Base-by-base conservation (phyloP, 2,797 vertebrate species). In the Poliocrania exsul region DNA sequence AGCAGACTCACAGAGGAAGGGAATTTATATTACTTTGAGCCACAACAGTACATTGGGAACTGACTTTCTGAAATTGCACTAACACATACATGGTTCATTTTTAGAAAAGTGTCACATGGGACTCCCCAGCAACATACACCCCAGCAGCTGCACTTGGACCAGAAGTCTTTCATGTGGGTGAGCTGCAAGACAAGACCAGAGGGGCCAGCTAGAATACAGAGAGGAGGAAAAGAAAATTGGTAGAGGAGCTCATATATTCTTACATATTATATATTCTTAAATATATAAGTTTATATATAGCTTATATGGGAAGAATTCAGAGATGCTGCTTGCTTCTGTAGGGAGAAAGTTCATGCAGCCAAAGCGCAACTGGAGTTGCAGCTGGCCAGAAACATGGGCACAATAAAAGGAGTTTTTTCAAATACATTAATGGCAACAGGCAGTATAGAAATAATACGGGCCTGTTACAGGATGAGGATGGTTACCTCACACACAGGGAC, bases 21-120 rank as follows among this genome's bases (percentile, higher is more conserved):
- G 21, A 71, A 78, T 64, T 86, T 28, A n/a, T 23, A 38, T n/a
- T 50, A 54, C 35, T 86, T 57, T 86, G 29, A 79, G 26, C 29
- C 33, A 38, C 23, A 74, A 21, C n/a, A 50, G 15, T 42, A 64
- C 37, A 47, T 1, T 0, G 0, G n/a, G 25, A 88, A 61, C 4
- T 3, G 57, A 65, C 58, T 60, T 86, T 78, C 51, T 88, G 62
- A 64, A 89, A 79, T 20, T 49, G 31, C 33, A 83, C 6, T 3
- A 3, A 47, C 25, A 66, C 2, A 5, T 67, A 60, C 29, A 4
- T 19, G 60, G 53, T 49, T 33, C 12, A 42, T 49, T 93, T 89
- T 87, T 81, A 74, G 47, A 88, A 88, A 12, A 4, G 4, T 49
- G 58, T 23, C 9, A 4, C 23, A 35, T 46, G 9, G 28, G 26